Conservation (phyloP, 2,797 vertebrate species). For the Pseudochirops corinnae region DNA sequence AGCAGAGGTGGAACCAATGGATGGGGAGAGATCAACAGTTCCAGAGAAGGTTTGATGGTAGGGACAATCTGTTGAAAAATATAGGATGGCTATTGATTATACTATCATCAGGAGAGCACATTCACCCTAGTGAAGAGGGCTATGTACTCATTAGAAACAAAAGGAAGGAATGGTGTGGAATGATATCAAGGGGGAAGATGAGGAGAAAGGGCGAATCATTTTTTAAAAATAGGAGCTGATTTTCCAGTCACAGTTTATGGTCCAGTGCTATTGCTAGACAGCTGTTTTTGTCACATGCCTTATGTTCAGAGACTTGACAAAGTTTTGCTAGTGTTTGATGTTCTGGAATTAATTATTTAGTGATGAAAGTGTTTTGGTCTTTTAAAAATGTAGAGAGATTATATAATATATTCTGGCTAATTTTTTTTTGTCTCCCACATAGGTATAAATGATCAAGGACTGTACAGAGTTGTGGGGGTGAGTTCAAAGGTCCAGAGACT, state of each 20-base stretch:
- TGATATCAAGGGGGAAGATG: not conserved
- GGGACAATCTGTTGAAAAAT: not conserved
- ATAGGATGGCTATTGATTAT: not conserved
- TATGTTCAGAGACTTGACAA: conserved; percentile 61
- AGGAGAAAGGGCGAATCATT: not conserved
- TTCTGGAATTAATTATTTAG: conserved; percentile 5
- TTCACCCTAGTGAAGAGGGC: not conserved
- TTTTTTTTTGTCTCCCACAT: conserved; percentile 64
- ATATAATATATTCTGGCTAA: conserved; percentile 61
- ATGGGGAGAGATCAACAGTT: not conserved
- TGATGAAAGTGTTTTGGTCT: conserved; percentile 25
- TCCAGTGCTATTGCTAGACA: conserved; percentile 55
- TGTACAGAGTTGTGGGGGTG: conserved; percentile 98
- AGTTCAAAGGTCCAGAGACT: conserved; percentile 99
- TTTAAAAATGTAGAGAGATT: not conserved
- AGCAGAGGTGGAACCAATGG: not conserved
- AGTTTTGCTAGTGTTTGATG: conserved; percentile 54
- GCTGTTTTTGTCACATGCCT: conserved; percentile 53
- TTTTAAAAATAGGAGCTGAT: not conserved
- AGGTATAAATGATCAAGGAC: conserved; percentile 98
- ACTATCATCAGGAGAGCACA: not conserved
- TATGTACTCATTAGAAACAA: not conserved
- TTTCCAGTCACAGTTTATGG: conserved; percentile 44
- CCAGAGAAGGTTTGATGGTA: not conserved
- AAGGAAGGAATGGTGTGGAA: not conserved